Conservation (phyloP, 2,888 invertebrate genomes). For the Andrena marginata region DNA sequence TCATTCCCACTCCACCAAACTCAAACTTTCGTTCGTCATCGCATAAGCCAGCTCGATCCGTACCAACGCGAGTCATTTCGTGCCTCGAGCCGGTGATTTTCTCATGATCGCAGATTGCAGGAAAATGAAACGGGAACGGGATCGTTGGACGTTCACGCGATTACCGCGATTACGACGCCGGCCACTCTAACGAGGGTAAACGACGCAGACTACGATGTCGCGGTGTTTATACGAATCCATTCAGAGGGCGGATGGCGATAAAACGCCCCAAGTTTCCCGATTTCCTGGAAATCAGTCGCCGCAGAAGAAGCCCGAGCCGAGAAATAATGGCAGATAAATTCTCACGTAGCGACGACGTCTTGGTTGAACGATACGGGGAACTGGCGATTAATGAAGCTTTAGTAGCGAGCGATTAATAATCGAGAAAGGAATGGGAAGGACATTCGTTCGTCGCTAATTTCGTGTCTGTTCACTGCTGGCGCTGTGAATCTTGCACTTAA, state of each 20-base stretch:
- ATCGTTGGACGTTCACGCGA: constrained; percentile 39
- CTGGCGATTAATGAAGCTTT: constrained; percentile 14
- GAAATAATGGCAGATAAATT: constrained; percentile 68
- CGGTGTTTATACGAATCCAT: constrained; percentile 59
- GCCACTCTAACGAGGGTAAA: constrained; percentile 20
- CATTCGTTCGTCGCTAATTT: background rate
- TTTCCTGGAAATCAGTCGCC: constrained; percentile 62
- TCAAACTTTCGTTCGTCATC: background rate
- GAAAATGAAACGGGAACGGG: constrained; percentile 48
- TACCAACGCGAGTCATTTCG: constrained; percentile 5
- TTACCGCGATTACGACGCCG: constrained; percentile 37
- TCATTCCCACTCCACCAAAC: background rate
- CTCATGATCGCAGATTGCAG: constrained; percentile 42
- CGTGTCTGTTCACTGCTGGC: background rate
- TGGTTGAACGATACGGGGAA: constrained; percentile 21
- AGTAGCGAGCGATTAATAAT: constrained; percentile 27
- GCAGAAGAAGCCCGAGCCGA: constrained; percentile 30
- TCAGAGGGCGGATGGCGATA: constrained; percentile 43
- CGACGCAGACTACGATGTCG: constrained; percentile 11
- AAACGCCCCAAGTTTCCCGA: constrained; percentile 44
- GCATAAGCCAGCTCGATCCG: too few species aligned
- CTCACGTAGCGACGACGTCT: constrained; percentile 26
- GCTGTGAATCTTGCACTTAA: background rate
- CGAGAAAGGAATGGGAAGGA: background rate
- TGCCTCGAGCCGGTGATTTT: constrained; percentile 23